phyloP scores from a whole-genome alignment of 2,113 vertebrate genomes.

The Lynx canadensis region DNA sequence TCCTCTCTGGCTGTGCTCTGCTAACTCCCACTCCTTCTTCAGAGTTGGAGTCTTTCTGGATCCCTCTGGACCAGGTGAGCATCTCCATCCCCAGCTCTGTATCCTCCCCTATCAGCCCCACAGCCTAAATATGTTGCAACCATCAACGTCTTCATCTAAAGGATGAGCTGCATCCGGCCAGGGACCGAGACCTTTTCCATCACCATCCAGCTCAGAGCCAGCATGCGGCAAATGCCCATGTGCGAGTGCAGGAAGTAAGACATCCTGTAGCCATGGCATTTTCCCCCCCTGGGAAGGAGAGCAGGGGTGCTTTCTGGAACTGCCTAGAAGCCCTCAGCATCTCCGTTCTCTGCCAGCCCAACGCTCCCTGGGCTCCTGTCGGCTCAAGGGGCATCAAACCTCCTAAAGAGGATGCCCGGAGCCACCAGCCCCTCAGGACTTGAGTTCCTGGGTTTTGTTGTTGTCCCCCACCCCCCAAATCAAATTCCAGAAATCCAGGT shows the following conservation, averaged over 20 bases:
- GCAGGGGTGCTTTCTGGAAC: neutral
- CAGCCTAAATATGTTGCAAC: neutral
- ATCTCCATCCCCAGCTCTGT: neutral
- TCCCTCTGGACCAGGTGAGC: neutral
- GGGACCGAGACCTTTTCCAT: neutral
- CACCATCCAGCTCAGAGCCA: neutral
- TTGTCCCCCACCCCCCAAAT: neutral
- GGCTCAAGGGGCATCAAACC: neutral
- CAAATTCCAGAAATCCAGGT: conserved; percentile 77
- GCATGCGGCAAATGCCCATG: neutral
- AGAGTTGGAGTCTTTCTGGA: neutral
- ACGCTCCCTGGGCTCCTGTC: neutral
- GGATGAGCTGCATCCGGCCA: neutral
- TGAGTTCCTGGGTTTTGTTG: neutral
- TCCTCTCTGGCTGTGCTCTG: neutral
- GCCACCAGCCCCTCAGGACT: neutral
- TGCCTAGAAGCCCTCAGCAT: neutral
- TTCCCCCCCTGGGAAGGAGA: neutral
- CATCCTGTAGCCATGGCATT: rapidly evolving
- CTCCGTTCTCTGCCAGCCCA: neutral
- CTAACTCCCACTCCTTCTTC: neutral
- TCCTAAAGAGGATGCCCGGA: neutral
- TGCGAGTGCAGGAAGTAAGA: neutral
- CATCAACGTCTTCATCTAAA: neutral
- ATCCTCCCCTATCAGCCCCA: neutral